These are phyloP conservation scores for Muraenolepis orangiensis DNA, from an alignment of 2,797 vertebrate species.

Conservation along the genomic window DNA sequence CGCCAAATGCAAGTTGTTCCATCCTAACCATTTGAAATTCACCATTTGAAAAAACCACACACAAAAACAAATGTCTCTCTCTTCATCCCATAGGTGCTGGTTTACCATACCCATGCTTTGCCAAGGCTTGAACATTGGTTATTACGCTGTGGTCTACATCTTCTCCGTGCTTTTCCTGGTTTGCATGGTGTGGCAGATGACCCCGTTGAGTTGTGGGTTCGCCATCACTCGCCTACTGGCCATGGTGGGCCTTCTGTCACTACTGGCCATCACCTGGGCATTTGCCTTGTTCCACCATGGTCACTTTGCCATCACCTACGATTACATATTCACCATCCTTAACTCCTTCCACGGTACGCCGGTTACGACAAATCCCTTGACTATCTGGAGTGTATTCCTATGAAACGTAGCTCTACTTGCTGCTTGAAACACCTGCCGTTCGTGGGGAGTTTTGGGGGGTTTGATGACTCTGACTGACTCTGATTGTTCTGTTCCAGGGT, in stretches of 20 bases:
- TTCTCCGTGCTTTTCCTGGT: conserved; percentile 47
- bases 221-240: conserved; percentile 25
- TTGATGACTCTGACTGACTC: background rate
- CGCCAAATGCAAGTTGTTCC: too few relatives aligned
- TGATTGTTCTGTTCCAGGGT: conserved; percentile 47
- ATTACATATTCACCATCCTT: conserved; percentile 62
- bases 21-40: too few relatives aligned
- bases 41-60: too few relatives aligned
- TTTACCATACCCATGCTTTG: conserved; percentile 38
- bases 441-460: background rate
- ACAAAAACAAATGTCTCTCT: too few relatives aligned
- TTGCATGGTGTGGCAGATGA: conserved; percentile 2
- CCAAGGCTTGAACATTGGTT: conserved; percentile 52
- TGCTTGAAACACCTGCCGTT: too few relatives aligned
- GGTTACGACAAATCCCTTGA: too few relatives aligned
- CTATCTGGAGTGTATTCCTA: background rate
- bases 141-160: conserved; percentile 54
- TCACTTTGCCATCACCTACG: conserved; percentile 39
- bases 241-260: conserved; percentile 44
- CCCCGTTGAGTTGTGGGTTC: background rate
- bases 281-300: conserved; percentile 62
- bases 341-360: conserved; percentile 63
- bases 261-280: conserved; percentile 63
- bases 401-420: background rate
- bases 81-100: too few relatives aligned